Percentiles rank a stretch among this genome's conserved stretches.
Evolutionary conservation across 2,797 vertebrate species (phyloP).

Genomic region (Thamnophis elegans): DNA sequence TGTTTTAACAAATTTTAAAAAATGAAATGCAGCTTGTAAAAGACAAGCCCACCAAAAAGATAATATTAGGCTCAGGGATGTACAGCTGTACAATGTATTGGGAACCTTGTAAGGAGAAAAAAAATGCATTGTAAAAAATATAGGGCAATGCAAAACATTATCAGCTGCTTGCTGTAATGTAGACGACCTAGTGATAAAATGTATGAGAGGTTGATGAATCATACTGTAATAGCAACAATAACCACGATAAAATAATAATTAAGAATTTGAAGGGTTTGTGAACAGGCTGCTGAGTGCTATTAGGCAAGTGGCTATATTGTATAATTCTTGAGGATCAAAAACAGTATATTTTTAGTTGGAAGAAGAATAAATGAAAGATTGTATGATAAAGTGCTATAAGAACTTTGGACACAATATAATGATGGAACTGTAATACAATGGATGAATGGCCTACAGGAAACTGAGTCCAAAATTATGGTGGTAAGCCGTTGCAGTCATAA

Average conservation of each 20-base stretch:
- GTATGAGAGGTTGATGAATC: not conserved
- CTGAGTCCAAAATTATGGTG: not conserved
- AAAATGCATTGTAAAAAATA: not conserved
- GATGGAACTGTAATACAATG: not conserved
- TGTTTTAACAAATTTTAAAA: not conserved
- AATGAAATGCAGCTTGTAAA: not conserved
- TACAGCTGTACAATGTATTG: not conserved
- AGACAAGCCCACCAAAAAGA: not conserved
- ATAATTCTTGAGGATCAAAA: not conserved
- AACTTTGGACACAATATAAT: not conserved
- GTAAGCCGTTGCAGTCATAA: not conserved
- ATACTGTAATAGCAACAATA: not conserved
- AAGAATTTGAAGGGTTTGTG: not conserved
- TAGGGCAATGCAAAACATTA: not conserved
- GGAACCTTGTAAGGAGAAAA: not conserved
- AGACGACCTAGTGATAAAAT: not conserved
- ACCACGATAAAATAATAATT: not conserved
- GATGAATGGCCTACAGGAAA: not conserved
- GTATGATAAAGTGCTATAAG: not conserved
- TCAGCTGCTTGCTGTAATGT: not conserved
- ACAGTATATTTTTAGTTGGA: not conserved
- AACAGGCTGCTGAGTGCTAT: not conserved
- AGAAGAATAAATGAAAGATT: not conserved
- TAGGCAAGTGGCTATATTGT: not conserved
- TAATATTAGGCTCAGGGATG: not conserved